Evolutionary conservation across 2,888 invertebrate genomes (phyloP).

Genomic region (Melipona beecheii): DNA sequence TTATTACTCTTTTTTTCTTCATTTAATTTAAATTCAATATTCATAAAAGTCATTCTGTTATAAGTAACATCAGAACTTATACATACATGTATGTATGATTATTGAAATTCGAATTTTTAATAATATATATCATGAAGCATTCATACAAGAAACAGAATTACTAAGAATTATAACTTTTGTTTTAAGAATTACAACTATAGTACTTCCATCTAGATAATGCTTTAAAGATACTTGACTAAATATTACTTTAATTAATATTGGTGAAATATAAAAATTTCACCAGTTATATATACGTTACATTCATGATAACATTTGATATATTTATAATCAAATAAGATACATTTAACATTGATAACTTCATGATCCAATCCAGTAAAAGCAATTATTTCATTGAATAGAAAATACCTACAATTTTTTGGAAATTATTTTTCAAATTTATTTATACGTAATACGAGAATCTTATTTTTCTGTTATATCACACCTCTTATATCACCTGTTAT

Average conservation of each 20-base stretch:
- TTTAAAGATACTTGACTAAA: not conserved
- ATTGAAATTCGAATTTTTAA: not conserved
- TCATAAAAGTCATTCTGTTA: not conserved
- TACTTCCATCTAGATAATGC: not conserved
- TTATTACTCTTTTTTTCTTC: not conserved
- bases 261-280: not conserved
- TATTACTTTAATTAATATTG: not conserved
- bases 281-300: not conserved
- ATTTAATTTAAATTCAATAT: not conserved
- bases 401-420: not conserved
- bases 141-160: not conserved
- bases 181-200: not conserved
- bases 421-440: not conserved
- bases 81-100: not conserved
- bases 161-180: not conserved
- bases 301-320: not conserved
- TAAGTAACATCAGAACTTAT: no score
- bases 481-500: not conserved
- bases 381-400: constrained; percentile 9
- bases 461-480: constrained; percentile 40
- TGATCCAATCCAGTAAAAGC: not conserved
- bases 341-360: not conserved
- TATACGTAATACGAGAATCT: constrained; percentile 5
- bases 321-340: not conserved
- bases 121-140: not conserved